phyloP scores from a whole-genome alignment of 2,888 invertebrate genomes.

The Tetramorium bicarinatum region DNA sequence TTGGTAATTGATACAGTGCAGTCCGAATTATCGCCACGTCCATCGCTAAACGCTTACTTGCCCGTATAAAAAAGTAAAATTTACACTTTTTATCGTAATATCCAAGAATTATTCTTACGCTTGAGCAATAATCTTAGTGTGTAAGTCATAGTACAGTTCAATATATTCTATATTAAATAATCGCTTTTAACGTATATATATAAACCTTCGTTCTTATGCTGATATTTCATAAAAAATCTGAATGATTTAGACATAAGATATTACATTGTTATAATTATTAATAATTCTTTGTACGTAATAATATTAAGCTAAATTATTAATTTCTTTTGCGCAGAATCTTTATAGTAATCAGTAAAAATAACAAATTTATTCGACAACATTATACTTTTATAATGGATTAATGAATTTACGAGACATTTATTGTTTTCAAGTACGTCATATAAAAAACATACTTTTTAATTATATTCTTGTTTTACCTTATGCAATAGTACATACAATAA shows the following conservation, averaged over 20 bases:
- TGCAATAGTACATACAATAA: not conserved
- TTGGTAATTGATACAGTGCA: not conserved
- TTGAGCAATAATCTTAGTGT: constrained; percentile 65
- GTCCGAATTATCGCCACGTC: constrained; percentile 14
- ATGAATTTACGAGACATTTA: not conserved
- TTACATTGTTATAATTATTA: not conserved
- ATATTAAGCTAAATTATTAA: not conserved
- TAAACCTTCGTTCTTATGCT: not conserved
- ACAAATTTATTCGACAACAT: not conserved
- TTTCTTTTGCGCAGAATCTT: not conserved
- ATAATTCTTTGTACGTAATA: not conserved
- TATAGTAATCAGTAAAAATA: not conserved
- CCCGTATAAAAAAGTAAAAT: constrained; percentile 67
- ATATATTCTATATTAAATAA: constrained; percentile 23
- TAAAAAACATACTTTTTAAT: constrained; percentile 30
- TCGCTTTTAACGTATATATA: not conserved
- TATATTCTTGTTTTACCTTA: not conserved
- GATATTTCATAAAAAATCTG: not conserved
- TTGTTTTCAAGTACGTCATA: not conserved
- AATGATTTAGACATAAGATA: not conserved
- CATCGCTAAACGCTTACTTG: constrained; percentile 66
- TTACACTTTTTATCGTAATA: constrained; percentile 56
- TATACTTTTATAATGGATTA: not conserved
- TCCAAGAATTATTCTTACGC: constrained; percentile 56
- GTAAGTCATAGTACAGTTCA: constrained; percentile 35